Percentiles rank a stretch among this genome's conserved stretches.
These are phyloP conservation scores for Brevimyrus niger DNA, from an alignment of 2,113 vertebrate species.

Conservation along the genomic window DNA sequence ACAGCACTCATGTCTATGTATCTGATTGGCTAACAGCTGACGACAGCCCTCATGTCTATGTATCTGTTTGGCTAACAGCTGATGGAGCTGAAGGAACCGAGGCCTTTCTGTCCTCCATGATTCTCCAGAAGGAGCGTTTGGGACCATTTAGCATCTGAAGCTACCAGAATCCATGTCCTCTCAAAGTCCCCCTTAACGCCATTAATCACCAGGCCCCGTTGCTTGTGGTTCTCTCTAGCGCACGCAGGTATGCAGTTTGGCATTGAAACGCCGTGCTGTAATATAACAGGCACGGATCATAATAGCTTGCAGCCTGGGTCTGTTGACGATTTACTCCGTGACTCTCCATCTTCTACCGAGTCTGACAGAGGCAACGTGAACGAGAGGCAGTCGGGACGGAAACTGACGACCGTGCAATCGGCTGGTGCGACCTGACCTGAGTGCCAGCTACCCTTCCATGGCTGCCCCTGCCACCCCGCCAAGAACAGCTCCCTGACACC, in stretches of 20 bases:
- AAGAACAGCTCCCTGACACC: not conserved
- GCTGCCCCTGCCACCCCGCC: not conserved
- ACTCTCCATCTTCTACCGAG: not conserved
- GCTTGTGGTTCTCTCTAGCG: not conserved
- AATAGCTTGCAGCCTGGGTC: not conserved
- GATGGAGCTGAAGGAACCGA: not conserved
- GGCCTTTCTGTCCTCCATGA: not conserved
- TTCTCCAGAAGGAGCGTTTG: not conserved
- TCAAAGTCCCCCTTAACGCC: not conserved
- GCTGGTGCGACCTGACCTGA: not conserved
- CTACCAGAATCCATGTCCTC: not conserved
- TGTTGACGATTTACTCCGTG: not conserved
- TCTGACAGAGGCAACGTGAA: not conserved
- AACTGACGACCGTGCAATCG: not conserved
- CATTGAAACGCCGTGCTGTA: not conserved
- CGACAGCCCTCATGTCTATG: not conserved
- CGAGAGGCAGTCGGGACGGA: not conserved
- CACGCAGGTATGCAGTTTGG: conserved; percentile 1
- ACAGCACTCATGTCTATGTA: not conserved
- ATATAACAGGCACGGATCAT: not conserved
- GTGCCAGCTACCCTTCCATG: not conserved
- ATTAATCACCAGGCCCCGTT: not conserved
- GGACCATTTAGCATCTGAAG: not conserved
- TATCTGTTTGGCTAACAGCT: not conserved
- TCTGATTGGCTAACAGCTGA: not conserved